These are phyloP conservation scores for Geococcyx californianus DNA, from an alignment of 2,113 vertebrate genomes.

Conservation along the genomic window DNA sequence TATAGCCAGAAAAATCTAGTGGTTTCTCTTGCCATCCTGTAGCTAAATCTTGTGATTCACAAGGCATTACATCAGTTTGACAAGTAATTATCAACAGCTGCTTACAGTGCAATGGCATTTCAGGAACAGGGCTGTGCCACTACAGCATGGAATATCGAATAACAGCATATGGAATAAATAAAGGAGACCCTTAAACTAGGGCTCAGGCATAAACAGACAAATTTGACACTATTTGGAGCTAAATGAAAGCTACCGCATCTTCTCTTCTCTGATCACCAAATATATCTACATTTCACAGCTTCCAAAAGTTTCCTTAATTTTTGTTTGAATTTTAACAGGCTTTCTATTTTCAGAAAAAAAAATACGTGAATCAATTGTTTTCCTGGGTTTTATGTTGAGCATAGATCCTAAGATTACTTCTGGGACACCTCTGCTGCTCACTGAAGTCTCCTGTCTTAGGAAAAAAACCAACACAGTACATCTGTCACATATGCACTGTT, in stretches of 20 bases:
- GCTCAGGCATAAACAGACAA: not conserved
- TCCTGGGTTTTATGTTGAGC: not conserved
- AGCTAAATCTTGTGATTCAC: not conserved
- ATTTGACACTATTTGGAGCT: not conserved
- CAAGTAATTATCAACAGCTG: not conserved
- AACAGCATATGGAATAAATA: not conserved
- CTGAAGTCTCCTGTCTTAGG: not conserved
- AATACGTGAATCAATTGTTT: not conserved
- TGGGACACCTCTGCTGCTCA: not conserved
- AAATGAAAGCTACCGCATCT: not conserved
- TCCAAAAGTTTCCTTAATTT: not conserved
- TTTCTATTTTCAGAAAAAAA: not conserved
- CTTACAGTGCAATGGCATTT: not conserved
- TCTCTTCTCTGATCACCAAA: not conserved
- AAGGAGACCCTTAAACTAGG: not conserved
- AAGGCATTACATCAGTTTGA: not conserved
- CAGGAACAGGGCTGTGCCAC: not conserved
- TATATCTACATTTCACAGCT: not conserved
- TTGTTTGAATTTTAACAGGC: not conserved
- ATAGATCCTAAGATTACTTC: not conserved
- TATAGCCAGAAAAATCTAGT: not conserved
- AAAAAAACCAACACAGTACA: rapidly evolving
- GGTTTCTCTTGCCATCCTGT: not conserved
- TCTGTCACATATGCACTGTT: not conserved
- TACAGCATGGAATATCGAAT: not conserved